phyloP scores from a whole-genome alignment of 2,113 vertebrate species.

The Melanotaenia duboulayi region DNA sequence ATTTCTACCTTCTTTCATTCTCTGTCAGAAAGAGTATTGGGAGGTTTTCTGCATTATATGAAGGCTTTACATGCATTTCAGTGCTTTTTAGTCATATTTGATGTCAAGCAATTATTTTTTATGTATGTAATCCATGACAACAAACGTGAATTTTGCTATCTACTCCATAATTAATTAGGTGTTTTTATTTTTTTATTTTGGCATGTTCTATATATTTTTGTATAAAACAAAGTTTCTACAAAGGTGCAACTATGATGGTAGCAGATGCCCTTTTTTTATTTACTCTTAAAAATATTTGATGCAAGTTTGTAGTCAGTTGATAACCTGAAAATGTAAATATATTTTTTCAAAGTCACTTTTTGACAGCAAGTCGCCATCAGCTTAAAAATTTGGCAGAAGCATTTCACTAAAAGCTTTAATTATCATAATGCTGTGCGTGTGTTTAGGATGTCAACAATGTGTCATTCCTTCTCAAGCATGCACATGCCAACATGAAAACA shows the following conservation, averaged over 20 bases:
- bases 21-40: neutral
- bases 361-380: constrained; percentile 37
- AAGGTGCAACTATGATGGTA: too few relatives aligned
- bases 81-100: constrained; percentile 1
- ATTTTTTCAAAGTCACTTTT: constrained; percentile 26
- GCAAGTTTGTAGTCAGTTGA: constrained; percentile 16
- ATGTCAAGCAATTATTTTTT: neutral
- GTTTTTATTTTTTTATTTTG: too few relatives aligned
- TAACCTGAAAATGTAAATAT: constrained; percentile 17
- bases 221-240: too few relatives aligned
- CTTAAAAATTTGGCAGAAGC: constrained; percentile 26
- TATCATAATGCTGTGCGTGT: constrained; percentile 40
- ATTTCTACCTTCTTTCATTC: neutral
- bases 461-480: constrained; percentile 12
- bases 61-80: neutral
- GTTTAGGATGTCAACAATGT: constrained; percentile 12
- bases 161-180: neutral
- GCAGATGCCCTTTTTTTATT: too few relatives aligned
- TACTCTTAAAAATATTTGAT: neutral
- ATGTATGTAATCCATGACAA: neutral
- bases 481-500: neutral
- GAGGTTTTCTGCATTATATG: neutral
- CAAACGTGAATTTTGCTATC: neutral
- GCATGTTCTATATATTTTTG: too few relatives aligned
- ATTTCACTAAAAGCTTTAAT: constrained; percentile 42